A percentile compares a stretch with the other conserved stretches of the same genome.
phyloP scores from a whole-genome alignment of 2,888 invertebrate species.

The Coelinius sp. region DNA sequence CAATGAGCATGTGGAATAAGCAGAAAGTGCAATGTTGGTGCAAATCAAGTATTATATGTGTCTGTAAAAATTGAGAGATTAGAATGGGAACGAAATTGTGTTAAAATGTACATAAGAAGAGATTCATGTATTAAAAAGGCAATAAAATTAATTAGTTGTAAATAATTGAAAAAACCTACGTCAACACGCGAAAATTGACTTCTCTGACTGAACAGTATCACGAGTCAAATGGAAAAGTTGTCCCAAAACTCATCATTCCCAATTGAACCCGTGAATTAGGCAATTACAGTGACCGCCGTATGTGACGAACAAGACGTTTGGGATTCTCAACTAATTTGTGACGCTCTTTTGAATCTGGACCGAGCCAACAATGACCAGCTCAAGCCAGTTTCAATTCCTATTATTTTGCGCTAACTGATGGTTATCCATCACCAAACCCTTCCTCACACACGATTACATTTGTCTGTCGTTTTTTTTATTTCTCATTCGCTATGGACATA shows the following conservation, averaged over 20 bases:
- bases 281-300: conserved; percentile 44
- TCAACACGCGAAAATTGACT: too few species aligned
- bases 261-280: conserved; percentile 49
- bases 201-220: too few species aligned
- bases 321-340: neutral
- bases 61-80: too few species aligned
- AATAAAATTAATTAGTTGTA: too few species aligned
- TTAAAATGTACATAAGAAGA: too few species aligned
- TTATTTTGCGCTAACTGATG: conserved; percentile 25
- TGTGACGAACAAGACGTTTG: neutral
- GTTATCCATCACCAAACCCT: conserved; percentile 15
- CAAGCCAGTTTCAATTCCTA: conserved; percentile 67
- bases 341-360: conserved; percentile 48
- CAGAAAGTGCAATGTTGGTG: too few species aligned
- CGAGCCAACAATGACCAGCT: conserved; percentile 57
- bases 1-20: too few species aligned
- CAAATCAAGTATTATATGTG: too few species aligned
- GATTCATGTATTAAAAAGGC: too few species aligned
- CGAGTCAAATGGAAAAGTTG: conserved; percentile 55
- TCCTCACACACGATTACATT: neutral
- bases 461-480: neutral
- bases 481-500: neutral
- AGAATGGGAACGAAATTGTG: too few species aligned
- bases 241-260: conserved; percentile 48
- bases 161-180: too few species aligned